Evolutionary conservation across 2,113 vertebrate genomes (phyloP).

Genomic region (Mesitornis unicolor): DNA sequence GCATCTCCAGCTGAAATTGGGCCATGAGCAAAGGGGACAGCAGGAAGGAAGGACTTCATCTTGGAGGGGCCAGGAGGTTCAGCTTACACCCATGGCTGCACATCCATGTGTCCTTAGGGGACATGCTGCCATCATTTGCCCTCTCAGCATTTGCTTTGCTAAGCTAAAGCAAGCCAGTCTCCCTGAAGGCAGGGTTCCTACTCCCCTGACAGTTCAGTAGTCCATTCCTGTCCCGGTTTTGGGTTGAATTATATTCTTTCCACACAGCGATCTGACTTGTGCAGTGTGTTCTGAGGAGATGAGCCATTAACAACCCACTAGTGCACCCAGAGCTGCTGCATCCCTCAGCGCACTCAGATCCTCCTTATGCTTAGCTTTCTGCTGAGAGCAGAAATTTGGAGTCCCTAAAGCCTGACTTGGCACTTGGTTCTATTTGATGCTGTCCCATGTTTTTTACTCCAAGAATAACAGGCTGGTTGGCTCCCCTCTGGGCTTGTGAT

Average conservation of each 20-base stretch:
- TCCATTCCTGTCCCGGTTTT: not conserved
- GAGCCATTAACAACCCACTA: not conserved
- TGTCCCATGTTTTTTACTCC: not conserved
- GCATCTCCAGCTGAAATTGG: fast-evolving
- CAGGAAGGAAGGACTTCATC: not conserved
- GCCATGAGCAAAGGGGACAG: not conserved
- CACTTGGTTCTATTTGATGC: not conserved
- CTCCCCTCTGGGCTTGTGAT: not conserved
- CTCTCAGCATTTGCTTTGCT: not conserved
- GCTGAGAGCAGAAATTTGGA: not conserved
- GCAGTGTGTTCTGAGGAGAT: not conserved
- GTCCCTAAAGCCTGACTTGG: not conserved
- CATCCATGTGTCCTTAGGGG: not conserved
- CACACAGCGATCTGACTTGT: not conserved
- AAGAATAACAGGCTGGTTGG: not conserved
- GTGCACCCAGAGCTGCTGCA: not conserved
- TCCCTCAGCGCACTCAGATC: not conserved
- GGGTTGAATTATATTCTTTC: not conserved
- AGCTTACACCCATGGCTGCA: not conserved
- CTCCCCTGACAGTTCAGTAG: not conserved
- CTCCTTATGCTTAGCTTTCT: not conserved
- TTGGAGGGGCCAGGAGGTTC: not conserved
- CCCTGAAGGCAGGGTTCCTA: not conserved
- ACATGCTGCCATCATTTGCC: not conserved
- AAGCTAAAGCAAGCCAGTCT: not conserved